Conservation (phyloP, 2,797 vertebrate genomes). For the Tenualosa thibaudeaui region DNA sequence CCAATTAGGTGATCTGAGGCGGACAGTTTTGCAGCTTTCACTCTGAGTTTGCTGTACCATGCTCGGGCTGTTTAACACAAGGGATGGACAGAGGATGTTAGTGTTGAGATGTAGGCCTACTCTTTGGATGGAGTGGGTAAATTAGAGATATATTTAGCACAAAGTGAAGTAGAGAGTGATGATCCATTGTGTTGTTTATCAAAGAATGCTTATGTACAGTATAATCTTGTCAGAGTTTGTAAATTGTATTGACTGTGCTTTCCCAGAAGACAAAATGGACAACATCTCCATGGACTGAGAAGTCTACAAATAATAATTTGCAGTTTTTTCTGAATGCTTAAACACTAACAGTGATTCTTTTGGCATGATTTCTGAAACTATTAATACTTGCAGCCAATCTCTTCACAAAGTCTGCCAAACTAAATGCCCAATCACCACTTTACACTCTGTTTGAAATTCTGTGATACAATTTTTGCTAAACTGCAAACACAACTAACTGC, state of each 20-base stretch:
- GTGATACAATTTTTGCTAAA: no score
- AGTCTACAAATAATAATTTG: background rate
- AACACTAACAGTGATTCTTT: no score
- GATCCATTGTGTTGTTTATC: background rate
- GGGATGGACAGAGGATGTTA: background rate
- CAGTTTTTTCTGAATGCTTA: no score
- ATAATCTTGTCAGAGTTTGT: background rate
- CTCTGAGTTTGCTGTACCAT: background rate
- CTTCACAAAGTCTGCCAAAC: no score
- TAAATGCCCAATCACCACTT: no score
- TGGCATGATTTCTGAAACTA: no score
- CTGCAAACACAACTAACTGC: no score
- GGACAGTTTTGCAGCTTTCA: background rate
- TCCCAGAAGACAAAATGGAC: background rate
- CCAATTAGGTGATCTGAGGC: constrained; percentile 5
- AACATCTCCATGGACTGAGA: no score
- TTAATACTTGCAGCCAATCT: no score
- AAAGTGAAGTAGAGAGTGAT: background rate
- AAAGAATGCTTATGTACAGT: background rate
- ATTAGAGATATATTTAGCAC: background rate
- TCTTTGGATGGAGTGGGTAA: background rate
- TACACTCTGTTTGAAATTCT: no score
- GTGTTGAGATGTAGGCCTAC: background rate
- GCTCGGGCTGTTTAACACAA: background rate
- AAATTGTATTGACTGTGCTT: background rate